Percentiles rank a stretch among this genome's conserved stretches.
Conservation (phyloP, 2,113 vertebrate genomes). For the Ptilonorhynchus violaceus region DNA sequence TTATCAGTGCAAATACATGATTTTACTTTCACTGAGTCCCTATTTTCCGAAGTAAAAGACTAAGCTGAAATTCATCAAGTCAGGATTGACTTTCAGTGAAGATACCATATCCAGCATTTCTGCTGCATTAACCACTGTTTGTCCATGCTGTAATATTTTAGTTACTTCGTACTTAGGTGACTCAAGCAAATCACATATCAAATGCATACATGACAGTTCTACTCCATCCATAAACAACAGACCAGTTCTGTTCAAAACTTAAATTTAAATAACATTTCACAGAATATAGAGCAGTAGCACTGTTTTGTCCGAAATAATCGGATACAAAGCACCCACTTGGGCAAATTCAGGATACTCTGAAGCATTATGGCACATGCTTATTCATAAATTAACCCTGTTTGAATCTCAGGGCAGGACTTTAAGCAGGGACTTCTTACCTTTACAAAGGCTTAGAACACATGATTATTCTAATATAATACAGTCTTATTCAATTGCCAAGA, state of each 20-base stretch:
- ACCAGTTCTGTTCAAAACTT: not conserved
- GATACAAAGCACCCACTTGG: not conserved
- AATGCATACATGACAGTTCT: not conserved
- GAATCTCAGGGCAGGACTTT: not conserved
- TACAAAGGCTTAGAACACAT: not conserved
- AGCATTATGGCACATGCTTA: not conserved
- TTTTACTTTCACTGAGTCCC: not conserved
- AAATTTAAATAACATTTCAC: not conserved
- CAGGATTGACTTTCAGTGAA: not conserved
- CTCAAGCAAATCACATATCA: not conserved
- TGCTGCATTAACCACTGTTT: not conserved
- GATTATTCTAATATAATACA: not conserved
- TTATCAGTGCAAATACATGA: accelerated
- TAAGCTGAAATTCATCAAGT: not conserved
- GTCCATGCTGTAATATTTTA: not conserved
- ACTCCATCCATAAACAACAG: not conserved
- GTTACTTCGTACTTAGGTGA: not conserved
- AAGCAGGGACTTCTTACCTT: not conserved
- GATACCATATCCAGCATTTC: not conserved
- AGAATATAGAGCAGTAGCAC: not conserved
- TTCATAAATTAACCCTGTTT: not conserved
- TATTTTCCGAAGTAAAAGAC: not conserved
- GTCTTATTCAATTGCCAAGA: not conserved
- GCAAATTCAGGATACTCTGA: not conserved
- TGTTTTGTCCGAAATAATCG: not conserved